Conservation (phyloP, 1,140 invertebrate species). For the Araneus ventricosus region DNA sequence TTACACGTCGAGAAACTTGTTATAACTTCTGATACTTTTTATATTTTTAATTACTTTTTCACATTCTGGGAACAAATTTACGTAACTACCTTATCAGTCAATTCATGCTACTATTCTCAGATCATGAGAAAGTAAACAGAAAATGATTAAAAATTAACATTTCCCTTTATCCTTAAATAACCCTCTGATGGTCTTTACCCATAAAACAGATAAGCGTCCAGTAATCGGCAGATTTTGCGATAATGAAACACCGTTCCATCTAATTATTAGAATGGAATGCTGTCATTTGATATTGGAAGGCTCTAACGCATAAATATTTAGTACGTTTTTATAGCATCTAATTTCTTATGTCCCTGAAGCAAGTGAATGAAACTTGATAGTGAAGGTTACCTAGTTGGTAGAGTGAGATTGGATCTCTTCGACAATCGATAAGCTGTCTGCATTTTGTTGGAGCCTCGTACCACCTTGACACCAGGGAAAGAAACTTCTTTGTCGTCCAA, state of each 20-base stretch:
- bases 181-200: constrained; percentile 6
- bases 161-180: too few relatives aligned
- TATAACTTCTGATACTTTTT: background rate
- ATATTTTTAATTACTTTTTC: background rate
- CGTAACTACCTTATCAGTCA: background rate
- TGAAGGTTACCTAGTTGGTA: constrained; percentile 84
- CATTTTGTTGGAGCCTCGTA: constrained; percentile 86
- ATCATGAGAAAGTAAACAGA: background rate
- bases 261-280: constrained; percentile 25
- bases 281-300: background rate
- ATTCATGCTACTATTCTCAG: background rate
- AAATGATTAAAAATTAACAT: background rate
- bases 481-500: constrained; percentile 84
- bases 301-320: constrained; percentile 22
- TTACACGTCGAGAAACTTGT: too few relatives aligned
- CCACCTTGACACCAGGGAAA: constrained; percentile 85
- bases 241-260: constrained; percentile 12
- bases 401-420: constrained; percentile 85
- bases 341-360: constrained; percentile 11
- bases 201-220: background rate
- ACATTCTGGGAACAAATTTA: background rate
- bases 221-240: constrained; percentile 1
- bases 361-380: constrained; percentile 9
- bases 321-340: constrained; percentile 34
- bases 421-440: constrained; percentile 89